Base-by-base conservation (phyloP, 2,113 vertebrate species). In the Sylvietta virens region DNA sequence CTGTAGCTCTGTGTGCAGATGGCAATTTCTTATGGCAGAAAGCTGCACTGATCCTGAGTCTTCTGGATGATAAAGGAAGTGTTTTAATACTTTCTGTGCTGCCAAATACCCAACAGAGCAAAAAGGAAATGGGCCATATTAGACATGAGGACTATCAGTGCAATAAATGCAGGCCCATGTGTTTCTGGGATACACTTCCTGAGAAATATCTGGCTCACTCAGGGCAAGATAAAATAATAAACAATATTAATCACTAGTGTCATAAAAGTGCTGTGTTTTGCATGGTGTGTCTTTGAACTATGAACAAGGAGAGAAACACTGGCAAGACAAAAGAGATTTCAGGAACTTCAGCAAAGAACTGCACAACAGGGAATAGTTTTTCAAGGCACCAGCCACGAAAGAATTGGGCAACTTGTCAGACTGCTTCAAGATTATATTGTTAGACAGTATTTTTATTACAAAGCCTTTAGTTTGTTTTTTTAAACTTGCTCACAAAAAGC, bases 331-430 rank as follows among this genome's bases (percentile, higher is more conserved):
- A 97, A 94, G 96, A 98, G 90, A 90, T 56, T 88, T 95, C 72
- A 94, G 94, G 93, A 97, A 95, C 80, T 97, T 93, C 89, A 86
- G 89, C 92, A 96, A 97, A 94, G 65, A 65, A 47, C 89, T 94
- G 56, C 96, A 66, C 96, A 83, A 95, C 89, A 94, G 98, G 96
- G 97, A 97, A 91, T n/a, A 97, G 86, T 82, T 96, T 96, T 97
- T 92, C 97, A 97, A 97, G 95, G 80, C 92, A 91, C 42, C 81
- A 89, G 79, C 40, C 37, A 11, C 73, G 56, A 95, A 97, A 79
- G 91, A 94, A 81, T 6, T 93, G 92, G 86, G 94, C 85, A 86
- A 20, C 85, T 83, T 94, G 33, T 89, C 80, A 76, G 40, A 31
- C 56, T 80, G 17, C 60, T 72, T 92, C 57, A 47, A 74, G 61